Evolutionary conservation across 1,140 invertebrate genomes (phyloP).

Genomic region (Whitmania pigra): DNA sequence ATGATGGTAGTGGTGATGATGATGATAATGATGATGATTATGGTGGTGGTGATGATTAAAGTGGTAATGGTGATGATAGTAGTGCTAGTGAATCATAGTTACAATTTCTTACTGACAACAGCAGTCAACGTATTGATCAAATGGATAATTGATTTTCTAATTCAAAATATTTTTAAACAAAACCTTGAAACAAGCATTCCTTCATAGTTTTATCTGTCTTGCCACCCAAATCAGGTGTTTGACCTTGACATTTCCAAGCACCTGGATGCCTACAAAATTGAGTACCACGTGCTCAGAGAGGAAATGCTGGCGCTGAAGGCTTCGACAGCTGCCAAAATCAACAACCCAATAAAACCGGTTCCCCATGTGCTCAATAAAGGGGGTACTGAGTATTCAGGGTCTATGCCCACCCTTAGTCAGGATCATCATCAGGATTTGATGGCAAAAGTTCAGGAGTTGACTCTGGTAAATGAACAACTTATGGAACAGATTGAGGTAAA

Average conservation of each 20-base stretch:
- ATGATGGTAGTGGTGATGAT: conserved; percentile 17
- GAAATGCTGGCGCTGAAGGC: conserved; percentile 52
- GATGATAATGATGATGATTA: not conserved
- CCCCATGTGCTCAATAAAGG: no score
- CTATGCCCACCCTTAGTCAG: no score
- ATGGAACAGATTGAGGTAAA: no score
- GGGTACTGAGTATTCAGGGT: no score
- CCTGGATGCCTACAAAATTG: conserved; percentile 77
- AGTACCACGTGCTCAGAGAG: conserved; percentile 84
- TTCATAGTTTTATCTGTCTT: not conserved
- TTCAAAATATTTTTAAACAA: conserved; percentile 1
- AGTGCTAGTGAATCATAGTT: not conserved
- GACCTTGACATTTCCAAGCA: conserved; percentile 66
- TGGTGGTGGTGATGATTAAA: not conserved
- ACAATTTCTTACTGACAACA: not conserved
- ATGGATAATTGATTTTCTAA: not conserved
- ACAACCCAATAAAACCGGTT: no score
- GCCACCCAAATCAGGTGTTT: conserved; percentile 51
- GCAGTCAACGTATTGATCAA: not conserved
- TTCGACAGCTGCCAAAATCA: no score
- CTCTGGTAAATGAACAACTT: no score
- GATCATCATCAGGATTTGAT: no score
- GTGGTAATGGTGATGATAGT: not conserved
- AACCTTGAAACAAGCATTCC: not conserved
- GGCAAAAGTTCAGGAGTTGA: no score